phyloP scores from a whole-genome alignment of 2,797 vertebrate species.

The Gallinago solitaria region DNA sequence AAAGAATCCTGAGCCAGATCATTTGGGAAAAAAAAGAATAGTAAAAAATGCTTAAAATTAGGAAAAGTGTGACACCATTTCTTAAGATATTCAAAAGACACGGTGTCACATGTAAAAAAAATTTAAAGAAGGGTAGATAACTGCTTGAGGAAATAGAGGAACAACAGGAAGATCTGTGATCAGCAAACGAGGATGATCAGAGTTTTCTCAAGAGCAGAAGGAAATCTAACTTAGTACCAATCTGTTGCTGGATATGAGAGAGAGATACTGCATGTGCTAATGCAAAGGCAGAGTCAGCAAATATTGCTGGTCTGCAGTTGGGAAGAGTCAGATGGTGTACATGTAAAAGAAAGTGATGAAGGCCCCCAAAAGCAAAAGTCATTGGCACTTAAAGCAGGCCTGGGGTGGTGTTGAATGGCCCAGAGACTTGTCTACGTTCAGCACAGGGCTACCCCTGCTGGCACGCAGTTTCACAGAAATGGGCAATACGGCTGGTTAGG shows the following conservation, averaged over 20 bases:
- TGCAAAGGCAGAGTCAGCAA: neutral
- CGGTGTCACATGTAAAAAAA: neutral
- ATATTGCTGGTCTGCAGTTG: neutral
- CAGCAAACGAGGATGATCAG: neutral
- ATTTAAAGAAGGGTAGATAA: neutral
- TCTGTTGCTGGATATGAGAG: neutral
- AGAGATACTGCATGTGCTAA: neutral
- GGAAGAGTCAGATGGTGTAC: neutral
- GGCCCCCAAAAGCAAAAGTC: neutral
- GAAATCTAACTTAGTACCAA: neutral
- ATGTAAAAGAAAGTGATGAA: neutral
- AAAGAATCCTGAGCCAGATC: neutral
- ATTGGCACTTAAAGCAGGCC: neutral
- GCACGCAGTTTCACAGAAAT: accelerated
- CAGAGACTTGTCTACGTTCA: neutral
- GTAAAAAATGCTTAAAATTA: neutral
- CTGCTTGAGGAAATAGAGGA: neutral
- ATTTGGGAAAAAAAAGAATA: neutral
- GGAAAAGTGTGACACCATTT: neutral
- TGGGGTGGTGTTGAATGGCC: neutral
- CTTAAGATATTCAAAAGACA: neutral
- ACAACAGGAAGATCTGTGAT: neutral
- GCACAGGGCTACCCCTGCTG: neutral
- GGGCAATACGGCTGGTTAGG: accelerated
- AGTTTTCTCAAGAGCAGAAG: neutral